These are phyloP conservation scores for Pardosa pseudoannulata DNA, from an alignment of 2,888 invertebrate species.

Conservation along the genomic window DNA sequence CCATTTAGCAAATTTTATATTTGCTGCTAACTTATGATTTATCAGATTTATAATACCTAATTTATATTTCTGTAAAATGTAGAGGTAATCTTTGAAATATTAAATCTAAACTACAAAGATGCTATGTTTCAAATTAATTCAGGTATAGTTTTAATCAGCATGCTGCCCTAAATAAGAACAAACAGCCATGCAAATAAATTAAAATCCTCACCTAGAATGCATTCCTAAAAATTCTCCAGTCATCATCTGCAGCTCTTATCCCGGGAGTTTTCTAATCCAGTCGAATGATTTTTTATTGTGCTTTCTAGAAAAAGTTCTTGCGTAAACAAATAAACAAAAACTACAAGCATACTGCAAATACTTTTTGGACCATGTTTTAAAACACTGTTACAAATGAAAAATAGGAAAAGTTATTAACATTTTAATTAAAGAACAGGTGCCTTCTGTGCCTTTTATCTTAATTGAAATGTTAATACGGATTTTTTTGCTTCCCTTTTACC, in stretches of 20 bases:
- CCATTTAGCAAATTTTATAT: too few relatives aligned
- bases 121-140: too few relatives aligned
- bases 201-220: too few relatives aligned
- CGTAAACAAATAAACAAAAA: conserved; percentile 13
- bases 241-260: conserved; percentile 45
- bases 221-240: conserved; percentile 57
- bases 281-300: conserved; percentile 23
- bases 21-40: too few relatives aligned
- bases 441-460: conserved; percentile 65
- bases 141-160: too few relatives aligned
- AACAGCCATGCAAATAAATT: too few relatives aligned
- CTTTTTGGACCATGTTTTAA: conserved; percentile 34
- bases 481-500: conserved; percentile 51
- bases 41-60: too few relatives aligned
- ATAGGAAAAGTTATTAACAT: conserved; percentile 71
- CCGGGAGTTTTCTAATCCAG: conserved; percentile 57
- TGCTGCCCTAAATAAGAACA: too few relatives aligned
- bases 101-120: too few relatives aligned
- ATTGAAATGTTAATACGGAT: conserved; percentile 71
- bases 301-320: not conserved
- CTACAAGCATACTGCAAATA: not conserved
- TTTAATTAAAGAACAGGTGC: conserved; percentile 71
- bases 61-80: too few relatives aligned
- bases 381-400: conserved; percentile 62
- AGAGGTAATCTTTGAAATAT: too few relatives aligned